phyloP scores from a whole-genome alignment of 2,797 vertebrate species.

The Hipposideros larvatus region DNA sequence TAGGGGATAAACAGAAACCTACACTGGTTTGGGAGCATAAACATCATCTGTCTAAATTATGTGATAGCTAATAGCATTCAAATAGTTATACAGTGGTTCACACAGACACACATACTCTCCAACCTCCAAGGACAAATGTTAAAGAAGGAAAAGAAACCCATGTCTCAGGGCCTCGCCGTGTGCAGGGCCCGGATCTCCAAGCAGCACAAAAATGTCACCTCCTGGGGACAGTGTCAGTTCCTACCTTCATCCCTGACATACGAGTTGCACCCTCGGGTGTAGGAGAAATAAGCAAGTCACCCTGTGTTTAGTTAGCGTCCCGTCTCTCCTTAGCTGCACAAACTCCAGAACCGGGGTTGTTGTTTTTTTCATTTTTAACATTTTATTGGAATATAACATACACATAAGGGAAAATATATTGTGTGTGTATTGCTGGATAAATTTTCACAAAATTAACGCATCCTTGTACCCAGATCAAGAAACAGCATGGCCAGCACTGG shows the following conservation, averaged over 20 bases:
- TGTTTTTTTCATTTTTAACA: background rate
- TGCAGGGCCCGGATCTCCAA: too few relatives aligned
- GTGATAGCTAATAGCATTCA: background rate
- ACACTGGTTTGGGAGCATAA: background rate
- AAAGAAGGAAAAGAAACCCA: background rate
- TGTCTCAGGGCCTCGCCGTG: accelerated
- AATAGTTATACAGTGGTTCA: background rate
- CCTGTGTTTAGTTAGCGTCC: background rate
- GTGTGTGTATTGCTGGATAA: background rate
- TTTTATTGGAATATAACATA: background rate
- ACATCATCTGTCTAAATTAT: background rate
- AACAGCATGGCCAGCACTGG: background rate
- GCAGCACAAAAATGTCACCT: too few relatives aligned
- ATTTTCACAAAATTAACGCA: background rate
- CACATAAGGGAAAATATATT: background rate
- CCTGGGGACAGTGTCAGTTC: too few relatives aligned
- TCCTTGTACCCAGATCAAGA: background rate
- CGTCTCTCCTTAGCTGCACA: background rate
- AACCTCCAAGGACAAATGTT: background rate
- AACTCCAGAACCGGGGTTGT: background rate
- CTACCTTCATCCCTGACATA: background rate
- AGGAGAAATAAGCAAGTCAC: background rate
- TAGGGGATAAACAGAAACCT: too few relatives aligned
- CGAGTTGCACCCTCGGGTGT: background rate
- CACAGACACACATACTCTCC: background rate